Evolutionary conservation across 2,888 invertebrate species (phyloP).

Genomic region (Drosophila anceps): DNA sequence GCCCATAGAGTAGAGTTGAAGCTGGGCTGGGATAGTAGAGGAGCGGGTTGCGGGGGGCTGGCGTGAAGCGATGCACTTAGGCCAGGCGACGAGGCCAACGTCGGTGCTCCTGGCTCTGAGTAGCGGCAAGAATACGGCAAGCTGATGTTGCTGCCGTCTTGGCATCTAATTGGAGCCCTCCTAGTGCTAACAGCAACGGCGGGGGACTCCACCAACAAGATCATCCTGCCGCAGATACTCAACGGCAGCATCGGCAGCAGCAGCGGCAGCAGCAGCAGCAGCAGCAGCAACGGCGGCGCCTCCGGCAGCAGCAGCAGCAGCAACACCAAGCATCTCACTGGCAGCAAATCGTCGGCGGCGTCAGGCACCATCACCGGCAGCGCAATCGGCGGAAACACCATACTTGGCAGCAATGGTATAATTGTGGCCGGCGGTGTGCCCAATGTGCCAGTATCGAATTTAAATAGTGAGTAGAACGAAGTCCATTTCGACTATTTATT

Average conservation of each 20-base stretch:
- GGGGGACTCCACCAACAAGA: slow-evolving; percentile 85
- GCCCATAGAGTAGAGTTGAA: slow-evolving; percentile 13
- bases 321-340: slow-evolving; percentile 44
- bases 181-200: slow-evolving; percentile 85
- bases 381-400: slow-evolving; percentile 45
- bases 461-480: slow-evolving; percentile 81
- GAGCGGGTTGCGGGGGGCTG: slow-evolving; percentile 8
- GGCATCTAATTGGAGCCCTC: slow-evolving; percentile 85
- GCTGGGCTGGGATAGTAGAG: neutral
- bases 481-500: neutral
- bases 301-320: slow-evolving; percentile 27
- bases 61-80: slow-evolving; percentile 66
- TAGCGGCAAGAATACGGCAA: slow-evolving; percentile 71
- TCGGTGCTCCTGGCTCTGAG: slow-evolving; percentile 64
- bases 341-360: slow-evolving; percentile 43
- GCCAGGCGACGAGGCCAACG: slow-evolving; percentile 67
- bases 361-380: slow-evolving; percentile 50
- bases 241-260: slow-evolving; percentile 64
- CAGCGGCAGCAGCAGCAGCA: too few species aligned
- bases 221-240: slow-evolving; percentile 82
- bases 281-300: slow-evolving; percentile 39
- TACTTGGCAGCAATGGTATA: slow-evolving; percentile 77
- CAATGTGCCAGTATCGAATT: slow-evolving; percentile 79
- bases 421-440: slow-evolving; percentile 79
- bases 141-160: slow-evolving; percentile 85